Percentiles rank a stretch among this genome's conserved stretches.
Evolutionary conservation across 2,888 invertebrate species (phyloP).

Genomic region (Julus scanicus): DNA sequence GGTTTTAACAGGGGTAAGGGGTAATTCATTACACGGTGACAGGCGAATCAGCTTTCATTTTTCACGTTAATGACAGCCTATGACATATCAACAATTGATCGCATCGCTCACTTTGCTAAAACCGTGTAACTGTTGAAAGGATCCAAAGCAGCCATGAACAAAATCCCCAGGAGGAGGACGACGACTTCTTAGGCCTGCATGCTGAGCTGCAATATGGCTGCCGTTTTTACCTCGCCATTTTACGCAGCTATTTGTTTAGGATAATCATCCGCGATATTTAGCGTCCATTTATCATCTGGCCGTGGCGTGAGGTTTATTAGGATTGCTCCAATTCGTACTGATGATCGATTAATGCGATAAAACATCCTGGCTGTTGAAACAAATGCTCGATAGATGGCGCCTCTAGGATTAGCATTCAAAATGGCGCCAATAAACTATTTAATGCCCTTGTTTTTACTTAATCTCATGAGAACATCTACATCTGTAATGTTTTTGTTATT

Average conservation of each 20-base stretch:
- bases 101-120: constrained; percentile 45
- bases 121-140: constrained; percentile 47
- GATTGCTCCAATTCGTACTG: neutral
- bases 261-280: constrained; percentile 23
- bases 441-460: too few relatives aligned
- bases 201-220: neutral
- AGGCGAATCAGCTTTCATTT: constrained; percentile 49
- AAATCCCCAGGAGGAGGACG: constrained; percentile 30
- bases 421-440: neutral
- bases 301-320: neutral
- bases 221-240: neutral
- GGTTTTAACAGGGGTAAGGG: constrained; percentile 48
- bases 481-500: too few relatives aligned
- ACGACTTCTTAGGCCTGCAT: neutral
- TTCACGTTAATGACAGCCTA: constrained; percentile 52
- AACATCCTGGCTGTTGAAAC: neutral
- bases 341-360: neutral
- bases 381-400: constrained; percentile 33
- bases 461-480: too few relatives aligned
- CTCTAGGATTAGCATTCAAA: neutral
- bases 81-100: constrained; percentile 50
- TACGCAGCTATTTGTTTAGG: neutral
- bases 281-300: constrained; percentile 35
- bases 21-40: constrained; percentile 50
- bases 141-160: constrained; percentile 29